phyloP scores from a whole-genome alignment of 2,888 invertebrate genomes.

The Antheraea yamamai region DNA sequence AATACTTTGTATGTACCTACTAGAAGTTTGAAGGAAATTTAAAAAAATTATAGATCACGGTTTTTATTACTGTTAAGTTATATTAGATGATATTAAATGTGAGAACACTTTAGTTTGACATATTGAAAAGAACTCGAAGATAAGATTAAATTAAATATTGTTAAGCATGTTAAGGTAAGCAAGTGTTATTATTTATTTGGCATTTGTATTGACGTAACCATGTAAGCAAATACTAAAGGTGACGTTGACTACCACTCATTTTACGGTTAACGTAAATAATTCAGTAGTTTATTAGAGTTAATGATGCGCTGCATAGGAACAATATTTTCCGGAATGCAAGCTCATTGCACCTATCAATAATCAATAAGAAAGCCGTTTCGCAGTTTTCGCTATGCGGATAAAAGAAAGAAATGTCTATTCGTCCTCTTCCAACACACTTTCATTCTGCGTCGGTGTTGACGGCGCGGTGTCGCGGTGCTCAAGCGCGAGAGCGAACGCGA shows the following conservation, averaged over 20 bases:
- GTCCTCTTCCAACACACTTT: constrained; percentile 77
- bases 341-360: constrained; percentile 46
- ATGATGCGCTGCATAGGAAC: constrained; percentile 6
- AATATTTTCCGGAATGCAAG: constrained; percentile 21
- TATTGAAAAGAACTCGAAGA: too few relatives aligned
- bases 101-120: too few relatives aligned
- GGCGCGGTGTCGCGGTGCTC: constrained; percentile 37
- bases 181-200: background rate
- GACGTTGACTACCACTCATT: background rate
- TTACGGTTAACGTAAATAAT: background rate
- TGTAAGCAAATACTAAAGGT: background rate
- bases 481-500: constrained; percentile 59
- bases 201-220: background rate
- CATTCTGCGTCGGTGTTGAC: constrained; percentile 46
- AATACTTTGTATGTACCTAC: background rate
- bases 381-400: constrained; percentile 57
- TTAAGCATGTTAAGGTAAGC: too few relatives aligned
- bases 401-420: constrained; percentile 71
- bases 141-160: too few relatives aligned
- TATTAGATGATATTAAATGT: too few relatives aligned
- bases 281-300: background rate
- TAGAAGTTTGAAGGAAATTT: too few relatives aligned
- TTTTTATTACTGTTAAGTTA: too few relatives aligned
- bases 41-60: too few relatives aligned
- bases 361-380: constrained; percentile 63